Evolutionary conservation across 2,113 vertebrate genomes (phyloP).

Genomic region (Gymnocephalus cernua): DNA sequence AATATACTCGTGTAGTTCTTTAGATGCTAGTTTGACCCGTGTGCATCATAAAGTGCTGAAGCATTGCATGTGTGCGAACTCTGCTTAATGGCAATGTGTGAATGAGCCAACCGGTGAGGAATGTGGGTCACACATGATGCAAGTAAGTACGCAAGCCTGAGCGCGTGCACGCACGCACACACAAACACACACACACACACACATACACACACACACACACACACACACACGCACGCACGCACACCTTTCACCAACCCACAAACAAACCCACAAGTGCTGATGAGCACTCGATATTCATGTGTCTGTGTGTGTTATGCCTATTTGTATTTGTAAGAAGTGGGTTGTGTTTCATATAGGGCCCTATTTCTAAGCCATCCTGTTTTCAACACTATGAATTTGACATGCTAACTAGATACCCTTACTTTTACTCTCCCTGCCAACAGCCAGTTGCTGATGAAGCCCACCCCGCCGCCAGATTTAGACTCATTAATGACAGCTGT

Average conservation of each 20-base stretch:
- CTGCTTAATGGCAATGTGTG: constrained; percentile 54
- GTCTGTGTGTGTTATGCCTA: constrained; percentile 15
- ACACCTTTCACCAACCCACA: constrained; percentile 28
- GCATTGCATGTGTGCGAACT: constrained; percentile 32
- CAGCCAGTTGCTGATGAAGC: constrained; percentile 40
- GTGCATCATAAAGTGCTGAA: constrained; percentile 57
- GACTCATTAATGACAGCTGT: constrained; percentile 75
- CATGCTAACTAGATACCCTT: constrained; percentile 77
- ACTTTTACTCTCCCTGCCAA: constrained; percentile 49
- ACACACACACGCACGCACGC: constrained; percentile 14
- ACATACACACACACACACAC: not conserved
- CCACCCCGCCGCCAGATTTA: constrained; percentile 61
- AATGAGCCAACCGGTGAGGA: constrained; percentile 62
- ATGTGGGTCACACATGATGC: constrained; percentile 64
- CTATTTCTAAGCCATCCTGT: constrained; percentile 53
- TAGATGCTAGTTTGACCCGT: constrained; percentile 34
- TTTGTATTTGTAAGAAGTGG: constrained; percentile 35
- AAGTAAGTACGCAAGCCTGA: constrained; percentile 42
- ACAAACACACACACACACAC: not conserved
- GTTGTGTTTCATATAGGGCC: constrained; percentile 59
- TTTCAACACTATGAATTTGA: constrained; percentile 73
- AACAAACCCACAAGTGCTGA: constrained; percentile 36
- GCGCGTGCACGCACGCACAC: too few relatives aligned
- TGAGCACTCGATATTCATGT: constrained; percentile 8
- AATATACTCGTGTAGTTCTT: constrained; percentile 26